Percentiles rank a stretch among this genome's conserved stretches.
These are phyloP conservation scores for Temnothorax nylanderi DNA, from an alignment of 1,140 invertebrate species.

Conservation along the genomic window DNA sequence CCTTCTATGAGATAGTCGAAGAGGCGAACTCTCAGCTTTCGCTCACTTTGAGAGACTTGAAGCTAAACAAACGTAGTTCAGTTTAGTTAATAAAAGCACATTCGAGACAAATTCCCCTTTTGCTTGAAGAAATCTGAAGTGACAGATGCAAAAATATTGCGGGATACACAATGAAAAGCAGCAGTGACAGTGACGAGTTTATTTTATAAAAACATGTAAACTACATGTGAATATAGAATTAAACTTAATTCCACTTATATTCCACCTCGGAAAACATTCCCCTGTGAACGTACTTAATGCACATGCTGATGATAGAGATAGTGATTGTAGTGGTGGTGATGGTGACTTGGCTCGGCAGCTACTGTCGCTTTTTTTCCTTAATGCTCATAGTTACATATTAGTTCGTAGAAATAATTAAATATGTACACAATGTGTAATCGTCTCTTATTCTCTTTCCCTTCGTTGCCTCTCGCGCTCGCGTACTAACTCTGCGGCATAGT, in stretches of 20 bases:
- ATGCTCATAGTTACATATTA: constrained; percentile 67
- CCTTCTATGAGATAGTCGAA: too few species aligned
- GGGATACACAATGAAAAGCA: neutral
- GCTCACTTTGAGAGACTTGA: too few species aligned
- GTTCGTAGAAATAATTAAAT: constrained; percentile 75
- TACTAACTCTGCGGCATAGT: constrained; percentile 83
- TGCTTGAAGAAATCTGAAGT: neutral
- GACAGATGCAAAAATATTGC: neutral
- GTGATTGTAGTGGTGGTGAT: constrained; percentile 39
- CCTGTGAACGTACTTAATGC: constrained; percentile 10
- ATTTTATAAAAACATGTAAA: constrained; percentile 82
- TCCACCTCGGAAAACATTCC: constrained; percentile 1
- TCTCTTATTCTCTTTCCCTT: constrained; percentile 73
- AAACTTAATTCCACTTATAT: constrained; percentile 75
- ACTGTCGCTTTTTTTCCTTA: constrained; percentile 43
- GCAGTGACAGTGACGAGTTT: constrained; percentile 70
- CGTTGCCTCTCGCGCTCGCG: constrained; percentile 84
- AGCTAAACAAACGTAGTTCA: too few species aligned
- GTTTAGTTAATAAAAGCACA: too few species aligned
- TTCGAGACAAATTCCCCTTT: neutral
- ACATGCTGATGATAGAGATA: constrained; percentile 21
- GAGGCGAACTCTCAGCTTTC: too few species aligned
- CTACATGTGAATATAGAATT: constrained; percentile 78
- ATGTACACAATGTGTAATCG: constrained; percentile 61
- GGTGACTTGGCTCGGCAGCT: constrained; percentile 75